phyloP scores from a whole-genome alignment of 2,888 invertebrate species.

The Ellobium chinense region DNA sequence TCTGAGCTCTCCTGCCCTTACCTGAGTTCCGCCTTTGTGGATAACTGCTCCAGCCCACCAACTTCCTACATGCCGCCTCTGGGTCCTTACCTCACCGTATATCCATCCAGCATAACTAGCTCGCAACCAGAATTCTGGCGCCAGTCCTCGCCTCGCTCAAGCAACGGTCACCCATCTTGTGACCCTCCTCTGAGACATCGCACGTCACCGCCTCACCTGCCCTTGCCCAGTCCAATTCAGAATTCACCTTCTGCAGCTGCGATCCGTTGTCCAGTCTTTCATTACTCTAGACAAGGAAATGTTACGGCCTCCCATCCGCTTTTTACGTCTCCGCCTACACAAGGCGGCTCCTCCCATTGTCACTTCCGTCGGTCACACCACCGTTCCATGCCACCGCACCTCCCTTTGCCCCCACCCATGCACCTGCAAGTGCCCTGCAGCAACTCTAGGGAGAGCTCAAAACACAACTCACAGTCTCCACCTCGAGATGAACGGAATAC shows the following conservation, averaged over 20 bases:
- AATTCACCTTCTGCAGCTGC: not conserved
- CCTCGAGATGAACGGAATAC: not conserved
- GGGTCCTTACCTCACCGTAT: not conserved
- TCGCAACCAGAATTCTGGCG: not conserved
- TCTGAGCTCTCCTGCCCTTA: no score
- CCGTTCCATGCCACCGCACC: not conserved
- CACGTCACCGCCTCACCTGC: not conserved
- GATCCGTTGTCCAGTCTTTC: not conserved
- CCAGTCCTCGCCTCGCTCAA: not conserved
- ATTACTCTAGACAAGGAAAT: no score
- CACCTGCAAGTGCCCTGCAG: not conserved
- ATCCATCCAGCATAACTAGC: not conserved
- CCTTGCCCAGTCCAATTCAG: not conserved
- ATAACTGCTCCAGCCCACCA: not conserved
- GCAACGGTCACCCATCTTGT: not conserved
- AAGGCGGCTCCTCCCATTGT: not conserved
- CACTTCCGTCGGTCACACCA: not conserved
- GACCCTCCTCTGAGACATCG: not conserved
- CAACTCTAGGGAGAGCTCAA: constrained; percentile 4
- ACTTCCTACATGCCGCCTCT: not conserved
- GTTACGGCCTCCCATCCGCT: no score
- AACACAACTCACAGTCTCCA: not conserved
- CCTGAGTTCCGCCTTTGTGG: no score
- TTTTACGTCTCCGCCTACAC: not conserved
- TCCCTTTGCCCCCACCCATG: not conserved